These are phyloP conservation scores for Silurus meridionalis DNA, from an alignment of 2,113 vertebrate genomes.

Conservation along the genomic window DNA sequence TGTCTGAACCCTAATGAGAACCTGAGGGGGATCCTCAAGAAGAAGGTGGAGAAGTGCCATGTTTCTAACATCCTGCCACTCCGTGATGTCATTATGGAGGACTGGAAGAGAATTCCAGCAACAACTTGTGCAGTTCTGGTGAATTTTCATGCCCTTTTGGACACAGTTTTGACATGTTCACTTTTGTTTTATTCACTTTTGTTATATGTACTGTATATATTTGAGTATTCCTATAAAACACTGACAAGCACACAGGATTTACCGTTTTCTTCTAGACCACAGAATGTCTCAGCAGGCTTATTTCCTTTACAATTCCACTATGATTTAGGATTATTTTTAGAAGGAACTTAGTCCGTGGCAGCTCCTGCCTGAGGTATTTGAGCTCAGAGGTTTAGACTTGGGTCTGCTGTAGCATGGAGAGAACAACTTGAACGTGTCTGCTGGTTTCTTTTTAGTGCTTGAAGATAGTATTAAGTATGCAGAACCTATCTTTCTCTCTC, in stretches of 20 bases:
- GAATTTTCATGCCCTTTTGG: no score
- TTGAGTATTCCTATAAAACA: neutral
- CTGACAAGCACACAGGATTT: neutral
- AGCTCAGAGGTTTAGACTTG: neutral
- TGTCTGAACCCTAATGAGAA: no score
- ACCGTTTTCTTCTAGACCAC: neutral
- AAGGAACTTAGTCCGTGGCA: neutral
- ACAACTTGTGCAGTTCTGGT: no score
- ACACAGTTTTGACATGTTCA: no score
- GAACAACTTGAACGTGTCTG: neutral
- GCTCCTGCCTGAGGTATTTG: neutral
- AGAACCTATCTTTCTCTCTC: neutral
- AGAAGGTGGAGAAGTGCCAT: no score
- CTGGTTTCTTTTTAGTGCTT: neutral
- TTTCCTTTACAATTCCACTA: neutral
- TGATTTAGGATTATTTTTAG: slow-evolving; percentile 9
- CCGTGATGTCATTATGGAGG: no score
- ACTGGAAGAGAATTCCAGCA: no score
- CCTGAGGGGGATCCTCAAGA: no score
- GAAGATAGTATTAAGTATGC: neutral
- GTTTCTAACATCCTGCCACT: no score
- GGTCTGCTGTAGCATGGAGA: slow-evolving; percentile 20
- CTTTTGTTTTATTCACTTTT: no score
- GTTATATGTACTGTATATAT: no score
- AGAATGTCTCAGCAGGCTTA: neutral